Percentiles rank a stretch among this genome's conserved stretches.
phyloP scores from a whole-genome alignment of 2,888 invertebrate genomes.

The Chirona hameri region DNA sequence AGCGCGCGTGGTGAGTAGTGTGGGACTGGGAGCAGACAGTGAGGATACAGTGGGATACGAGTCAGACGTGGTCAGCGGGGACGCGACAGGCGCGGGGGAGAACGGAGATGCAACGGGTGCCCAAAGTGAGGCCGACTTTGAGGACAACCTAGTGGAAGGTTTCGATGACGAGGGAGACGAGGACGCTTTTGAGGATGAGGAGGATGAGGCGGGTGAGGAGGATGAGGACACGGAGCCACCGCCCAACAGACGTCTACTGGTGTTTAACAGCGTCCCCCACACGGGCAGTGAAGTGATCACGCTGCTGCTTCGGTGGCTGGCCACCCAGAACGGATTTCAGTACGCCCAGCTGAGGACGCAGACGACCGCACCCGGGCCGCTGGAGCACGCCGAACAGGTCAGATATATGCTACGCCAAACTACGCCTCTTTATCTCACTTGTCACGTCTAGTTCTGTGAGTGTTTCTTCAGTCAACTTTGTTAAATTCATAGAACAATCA shows the following conservation, averaged over 20 bases:
- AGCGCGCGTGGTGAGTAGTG: not conserved
- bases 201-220: not conserved
- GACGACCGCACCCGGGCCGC: not conserved
- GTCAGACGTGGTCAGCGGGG: not conserved
- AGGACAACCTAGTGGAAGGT: not conserved
- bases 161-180: not conserved
- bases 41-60: not conserved
- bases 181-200: not conserved
- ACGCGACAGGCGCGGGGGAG: not conserved
- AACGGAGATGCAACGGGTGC: not conserved
- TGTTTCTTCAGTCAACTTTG: too few species aligned
- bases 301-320: conserved; percentile 57
- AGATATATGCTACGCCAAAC: not conserved
- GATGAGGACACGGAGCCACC: not conserved
- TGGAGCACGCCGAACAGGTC: not conserved
- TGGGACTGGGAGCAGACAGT: not conserved
- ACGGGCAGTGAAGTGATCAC: conserved; percentile 59
- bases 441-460: too few species aligned
- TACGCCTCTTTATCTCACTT: too few species aligned
- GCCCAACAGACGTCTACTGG: conserved; percentile 53
- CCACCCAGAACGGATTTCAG: conserved; percentile 57
- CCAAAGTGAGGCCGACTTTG: not conserved
- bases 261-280: conserved; percentile 60
- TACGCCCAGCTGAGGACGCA: conserved; percentile 53
- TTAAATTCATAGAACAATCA: too few species aligned